Evolutionary conservation across 2,113 vertebrate species (phyloP).

Genomic region (Rhea americana): DNA sequence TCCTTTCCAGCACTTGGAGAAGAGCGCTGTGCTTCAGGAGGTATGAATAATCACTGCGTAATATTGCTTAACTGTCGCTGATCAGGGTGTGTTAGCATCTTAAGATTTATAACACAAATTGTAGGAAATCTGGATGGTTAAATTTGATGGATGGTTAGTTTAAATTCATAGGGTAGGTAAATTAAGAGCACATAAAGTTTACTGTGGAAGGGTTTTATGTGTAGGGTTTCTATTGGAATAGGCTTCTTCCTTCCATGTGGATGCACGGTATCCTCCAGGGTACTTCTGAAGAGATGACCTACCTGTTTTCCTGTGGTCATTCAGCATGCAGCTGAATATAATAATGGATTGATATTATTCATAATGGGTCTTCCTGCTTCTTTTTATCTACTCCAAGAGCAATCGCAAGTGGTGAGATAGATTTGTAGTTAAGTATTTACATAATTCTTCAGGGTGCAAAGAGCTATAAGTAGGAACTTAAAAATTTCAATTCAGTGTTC

Average conservation of each 20-base stretch:
- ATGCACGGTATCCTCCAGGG: neutral
- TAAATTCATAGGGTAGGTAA: neutral
- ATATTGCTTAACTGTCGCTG: neutral
- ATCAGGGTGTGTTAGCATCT: neutral
- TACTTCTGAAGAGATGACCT: neutral
- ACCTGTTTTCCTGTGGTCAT: rapidly evolving
- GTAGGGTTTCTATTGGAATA: rapidly evolving
- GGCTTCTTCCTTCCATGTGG: neutral
- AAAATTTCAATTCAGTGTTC: neutral
- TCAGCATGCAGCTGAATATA: neutral
- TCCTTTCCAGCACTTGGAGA: slow-evolving; percentile 97
- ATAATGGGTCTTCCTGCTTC: neutral
- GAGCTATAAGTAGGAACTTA: neutral
- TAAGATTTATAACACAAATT: neutral
- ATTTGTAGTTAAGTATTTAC: neutral
- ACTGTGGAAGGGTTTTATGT: rapidly evolving
- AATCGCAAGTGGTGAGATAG: neutral
- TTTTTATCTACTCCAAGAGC: neutral
- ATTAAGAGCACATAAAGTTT: neutral
- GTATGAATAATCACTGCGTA: slow-evolving; percentile 60
- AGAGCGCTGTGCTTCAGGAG: slow-evolving; percentile 97
- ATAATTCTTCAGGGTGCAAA: neutral
- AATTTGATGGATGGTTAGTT: rapidly evolving
- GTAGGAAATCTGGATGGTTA: neutral
- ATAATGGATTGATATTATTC: too few species aligned